Conservation (phyloP, 2,797 vertebrate genomes). For the Tangara arthus region DNA sequence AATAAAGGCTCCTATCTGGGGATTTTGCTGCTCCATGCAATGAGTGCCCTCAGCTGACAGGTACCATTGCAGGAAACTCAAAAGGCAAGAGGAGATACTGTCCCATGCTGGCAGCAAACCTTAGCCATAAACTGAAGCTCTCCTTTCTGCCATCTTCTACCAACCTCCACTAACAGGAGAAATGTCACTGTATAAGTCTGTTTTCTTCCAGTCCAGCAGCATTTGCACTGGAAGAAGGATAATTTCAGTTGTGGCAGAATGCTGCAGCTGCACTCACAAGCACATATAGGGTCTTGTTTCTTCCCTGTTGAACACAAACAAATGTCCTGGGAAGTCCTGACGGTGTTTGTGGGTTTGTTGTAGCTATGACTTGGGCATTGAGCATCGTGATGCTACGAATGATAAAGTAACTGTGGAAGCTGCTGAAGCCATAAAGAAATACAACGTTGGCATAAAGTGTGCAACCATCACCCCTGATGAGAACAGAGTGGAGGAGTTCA, state of each 20-base stretch:
- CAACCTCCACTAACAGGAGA: neutral
- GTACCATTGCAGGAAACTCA: neutral
- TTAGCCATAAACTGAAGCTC: neutral
- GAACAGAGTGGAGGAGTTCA: slow-evolving; percentile 96
- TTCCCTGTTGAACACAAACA: neutral
- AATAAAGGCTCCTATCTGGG: neutral
- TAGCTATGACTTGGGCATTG: slow-evolving; percentile 95
- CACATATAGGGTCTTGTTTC: neutral
- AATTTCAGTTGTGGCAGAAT: neutral
- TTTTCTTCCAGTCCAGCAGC: neutral
- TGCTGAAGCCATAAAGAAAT: slow-evolving; percentile 88
- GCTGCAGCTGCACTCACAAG: neutral
- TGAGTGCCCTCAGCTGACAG: neutral
- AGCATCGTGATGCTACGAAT: slow-evolving; percentile 89
- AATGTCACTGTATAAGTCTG: neutral
- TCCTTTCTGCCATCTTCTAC: neutral
- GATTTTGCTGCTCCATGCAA: neutral
- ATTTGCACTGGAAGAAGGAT: neutral
- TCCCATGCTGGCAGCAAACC: neutral
- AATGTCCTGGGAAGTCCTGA: neutral
- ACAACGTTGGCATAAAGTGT: slow-evolving; percentile 93
- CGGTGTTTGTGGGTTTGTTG: neutral
- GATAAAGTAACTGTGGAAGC: slow-evolving; percentile 92
- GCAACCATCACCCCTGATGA: slow-evolving; percentile 98
- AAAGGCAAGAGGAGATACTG: neutral